phyloP scores from a whole-genome alignment of 2,797 vertebrate species.

The Chromis chromis region DNA sequence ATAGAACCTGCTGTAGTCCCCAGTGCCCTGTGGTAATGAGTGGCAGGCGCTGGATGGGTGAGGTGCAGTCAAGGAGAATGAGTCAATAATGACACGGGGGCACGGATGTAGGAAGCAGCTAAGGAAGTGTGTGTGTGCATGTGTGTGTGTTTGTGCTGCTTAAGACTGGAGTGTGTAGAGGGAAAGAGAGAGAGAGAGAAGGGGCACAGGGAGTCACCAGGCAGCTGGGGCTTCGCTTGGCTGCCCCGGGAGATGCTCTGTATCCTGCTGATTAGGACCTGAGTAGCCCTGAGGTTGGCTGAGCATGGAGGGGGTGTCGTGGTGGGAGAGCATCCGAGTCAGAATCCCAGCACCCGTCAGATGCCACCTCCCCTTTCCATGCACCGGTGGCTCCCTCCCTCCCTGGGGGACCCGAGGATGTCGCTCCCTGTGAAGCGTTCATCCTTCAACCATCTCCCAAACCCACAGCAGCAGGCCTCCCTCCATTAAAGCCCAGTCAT shows the following conservation, averaged over 20 bases:
- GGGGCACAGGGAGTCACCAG: conserved; percentile 68
- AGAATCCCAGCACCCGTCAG: conserved; percentile 64
- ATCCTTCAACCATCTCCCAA: conserved; percentile 80
- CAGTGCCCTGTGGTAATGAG: conserved; percentile 72
- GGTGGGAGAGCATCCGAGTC: conserved; percentile 44
- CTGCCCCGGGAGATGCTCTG: conserved; percentile 78
- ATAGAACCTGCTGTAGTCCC: conserved; percentile 60
- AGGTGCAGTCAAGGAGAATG: conserved; percentile 82
- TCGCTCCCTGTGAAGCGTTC: conserved; percentile 75
- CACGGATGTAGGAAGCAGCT: conserved; percentile 68
- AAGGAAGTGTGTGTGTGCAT: conserved; percentile 61
- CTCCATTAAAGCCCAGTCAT: conserved; percentile 59
- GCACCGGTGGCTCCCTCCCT: conserved; percentile 51
- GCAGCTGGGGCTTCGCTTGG: conserved; percentile 77
- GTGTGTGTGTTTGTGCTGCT: conserved; percentile 45
- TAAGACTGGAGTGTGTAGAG: conserved; percentile 42
- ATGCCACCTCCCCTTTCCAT: conserved; percentile 61
- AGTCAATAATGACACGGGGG: conserved; percentile 76
- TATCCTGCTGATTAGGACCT: conserved; percentile 86
- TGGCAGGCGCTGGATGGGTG: conserved; percentile 74
- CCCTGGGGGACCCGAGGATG: conserved; percentile 62
- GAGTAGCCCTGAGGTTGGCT: conserved; percentile 72
- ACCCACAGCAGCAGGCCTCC: conserved; percentile 58
- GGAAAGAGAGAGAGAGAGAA: conserved; percentile 43
- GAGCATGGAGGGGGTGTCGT: conserved; percentile 47